These are phyloP conservation scores for Exocentrus adspersus DNA, from an alignment of 2,888 invertebrate species.

Conservation along the genomic window DNA sequence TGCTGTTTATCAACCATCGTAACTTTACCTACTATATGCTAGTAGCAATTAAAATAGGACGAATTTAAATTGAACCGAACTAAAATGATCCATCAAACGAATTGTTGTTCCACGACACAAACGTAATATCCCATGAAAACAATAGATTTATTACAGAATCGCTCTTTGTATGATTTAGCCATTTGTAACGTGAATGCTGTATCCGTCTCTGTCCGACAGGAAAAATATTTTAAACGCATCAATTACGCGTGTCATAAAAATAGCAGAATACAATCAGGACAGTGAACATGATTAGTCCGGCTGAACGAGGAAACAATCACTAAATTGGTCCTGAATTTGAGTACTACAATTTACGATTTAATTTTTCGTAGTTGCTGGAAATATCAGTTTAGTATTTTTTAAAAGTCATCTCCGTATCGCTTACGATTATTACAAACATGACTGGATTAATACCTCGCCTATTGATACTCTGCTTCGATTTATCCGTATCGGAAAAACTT, in stretches of 20 bases:
- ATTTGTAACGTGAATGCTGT: constrained; percentile 27
- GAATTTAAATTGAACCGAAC: constrained; percentile 23
- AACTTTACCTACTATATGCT: too few species aligned
- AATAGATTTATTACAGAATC: constrained; percentile 17
- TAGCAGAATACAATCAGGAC: constrained; percentile 31
- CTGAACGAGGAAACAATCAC: too few species aligned
- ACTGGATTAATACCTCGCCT: not conserved
- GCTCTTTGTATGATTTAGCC: constrained; percentile 40
- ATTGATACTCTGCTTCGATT: constrained; percentile 19
- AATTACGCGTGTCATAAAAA: constrained; percentile 38
- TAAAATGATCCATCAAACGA: constrained; percentile 26
- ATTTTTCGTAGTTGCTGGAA: too few species aligned
- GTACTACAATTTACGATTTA: too few species aligned
- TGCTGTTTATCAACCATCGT: too few species aligned
- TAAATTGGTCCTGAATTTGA: too few species aligned
- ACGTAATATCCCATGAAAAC: constrained; percentile 26
- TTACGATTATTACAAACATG: not conserved
- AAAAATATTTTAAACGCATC: constrained; percentile 42
- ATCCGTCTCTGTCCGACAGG: constrained; percentile 38
- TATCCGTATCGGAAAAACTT: constrained; percentile 43
- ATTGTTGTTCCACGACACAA: constrained; percentile 28
- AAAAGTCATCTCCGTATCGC: too few species aligned
- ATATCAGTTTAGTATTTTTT: too few species aligned
- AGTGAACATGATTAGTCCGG: constrained; percentile 10
- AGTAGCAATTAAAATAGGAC: not conserved